These are phyloP conservation scores for Solea solea DNA, from an alignment of 2,113 vertebrate species.

Conservation along the genomic window DNA sequence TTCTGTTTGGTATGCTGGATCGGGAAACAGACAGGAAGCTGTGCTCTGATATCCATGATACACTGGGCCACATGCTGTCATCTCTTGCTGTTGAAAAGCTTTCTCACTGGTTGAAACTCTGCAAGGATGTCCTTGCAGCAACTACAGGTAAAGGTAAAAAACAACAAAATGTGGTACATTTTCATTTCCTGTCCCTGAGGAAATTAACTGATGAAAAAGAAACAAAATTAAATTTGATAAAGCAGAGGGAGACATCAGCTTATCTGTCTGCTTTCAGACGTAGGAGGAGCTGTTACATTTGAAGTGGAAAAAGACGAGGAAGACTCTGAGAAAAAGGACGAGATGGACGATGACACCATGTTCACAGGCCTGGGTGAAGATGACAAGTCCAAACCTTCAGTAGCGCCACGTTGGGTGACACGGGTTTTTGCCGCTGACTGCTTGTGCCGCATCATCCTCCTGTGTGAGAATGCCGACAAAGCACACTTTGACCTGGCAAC, in stretches of 20 bases:
- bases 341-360: slow-evolving; percentile 98
- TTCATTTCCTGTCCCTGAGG: not conserved
- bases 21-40: slow-evolving; percentile 95
- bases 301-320: slow-evolving; percentile 93
- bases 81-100: slow-evolving; percentile 96
- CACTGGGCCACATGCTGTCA: slow-evolving; percentile 97
- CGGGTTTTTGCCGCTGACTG: slow-evolving; percentile 97
- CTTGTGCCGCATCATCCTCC: slow-evolving; percentile 92
- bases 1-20: slow-evolving; percentile 98
- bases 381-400: slow-evolving; percentile 93
- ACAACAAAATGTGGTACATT: not conserved
- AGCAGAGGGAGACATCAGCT: not conserved
- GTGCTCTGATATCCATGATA: slow-evolving; percentile 98
- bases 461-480: slow-evolving; percentile 93
- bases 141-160: slow-evolving; percentile 85
- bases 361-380: slow-evolving; percentile 95
- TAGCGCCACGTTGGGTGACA: slow-evolving; percentile 97
- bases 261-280: slow-evolving; percentile 79
- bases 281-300: slow-evolving; percentile 84
- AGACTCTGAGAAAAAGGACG: slow-evolving; percentile 93
- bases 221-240: not conserved
- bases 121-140: slow-evolving; percentile 97
- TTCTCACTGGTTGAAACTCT: slow-evolving; percentile 97
- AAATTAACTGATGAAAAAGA: not conserved
- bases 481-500: slow-evolving; percentile 93